Evolutionary conservation across 1,140 invertebrate genomes (phyloP).

Genomic region (Coptotermes formosanus): DNA sequence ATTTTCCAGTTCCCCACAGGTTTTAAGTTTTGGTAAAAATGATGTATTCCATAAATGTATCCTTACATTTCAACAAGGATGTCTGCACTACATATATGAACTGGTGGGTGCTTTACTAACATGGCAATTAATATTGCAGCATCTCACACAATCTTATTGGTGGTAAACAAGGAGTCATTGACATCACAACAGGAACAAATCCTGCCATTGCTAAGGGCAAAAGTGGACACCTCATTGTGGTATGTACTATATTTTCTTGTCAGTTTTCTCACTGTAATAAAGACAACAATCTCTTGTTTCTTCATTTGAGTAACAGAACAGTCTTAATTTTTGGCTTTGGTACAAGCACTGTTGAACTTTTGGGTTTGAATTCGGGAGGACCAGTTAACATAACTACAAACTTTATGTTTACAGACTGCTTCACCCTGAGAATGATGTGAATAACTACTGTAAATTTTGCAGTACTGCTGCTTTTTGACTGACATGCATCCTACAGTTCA

Average conservation of each 20-base stretch:
- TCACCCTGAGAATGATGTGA: neutral
- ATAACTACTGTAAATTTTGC: neutral
- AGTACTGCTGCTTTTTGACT: neutral
- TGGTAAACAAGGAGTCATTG: conserved; percentile 77
- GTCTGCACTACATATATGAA: too few relatives aligned
- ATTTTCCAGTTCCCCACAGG: too few relatives aligned
- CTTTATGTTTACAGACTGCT: neutral
- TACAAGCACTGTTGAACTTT: too few relatives aligned
- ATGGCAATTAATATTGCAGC: conserved; percentile 52
- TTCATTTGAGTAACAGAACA: too few relatives aligned
- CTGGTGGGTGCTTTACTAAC: neutral
- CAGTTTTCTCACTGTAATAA: too few relatives aligned
- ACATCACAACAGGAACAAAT: conserved; percentile 66
- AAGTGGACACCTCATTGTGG: conserved; percentile 80
- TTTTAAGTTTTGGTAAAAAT: too few relatives aligned
- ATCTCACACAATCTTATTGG: conserved; percentile 77
- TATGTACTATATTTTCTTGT: conserved; percentile 48
- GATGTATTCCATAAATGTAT: too few relatives aligned
- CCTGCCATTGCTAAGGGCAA: conserved; percentile 73
- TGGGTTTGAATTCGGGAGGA: too few relatives aligned
- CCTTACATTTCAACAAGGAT: too few relatives aligned
- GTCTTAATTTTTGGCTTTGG: too few relatives aligned
- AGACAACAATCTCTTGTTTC: too few relatives aligned
- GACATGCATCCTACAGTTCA: neutral
- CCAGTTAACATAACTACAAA: too few relatives aligned